These are phyloP conservation scores for Salvelinus alpinus DNA, from an alignment of 2,113 vertebrate genomes.

Conservation along the genomic window DNA sequence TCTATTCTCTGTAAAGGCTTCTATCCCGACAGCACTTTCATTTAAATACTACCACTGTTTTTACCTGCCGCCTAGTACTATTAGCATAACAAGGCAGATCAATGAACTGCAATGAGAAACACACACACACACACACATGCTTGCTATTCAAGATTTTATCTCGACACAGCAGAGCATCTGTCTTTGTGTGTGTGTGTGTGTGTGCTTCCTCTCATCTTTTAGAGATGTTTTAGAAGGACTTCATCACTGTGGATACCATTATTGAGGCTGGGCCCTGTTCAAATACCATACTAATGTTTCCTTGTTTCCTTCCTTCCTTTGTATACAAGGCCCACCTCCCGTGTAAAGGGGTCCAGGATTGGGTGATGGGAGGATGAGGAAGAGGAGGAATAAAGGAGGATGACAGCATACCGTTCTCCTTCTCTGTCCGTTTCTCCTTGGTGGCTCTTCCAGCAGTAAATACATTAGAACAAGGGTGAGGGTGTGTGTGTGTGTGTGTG, in stretches of 20 bases:
- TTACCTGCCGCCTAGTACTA: conserved; percentile 51
- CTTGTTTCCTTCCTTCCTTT: too few species aligned
- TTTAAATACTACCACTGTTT: conserved; percentile 84
- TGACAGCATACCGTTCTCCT: conserved; percentile 57
- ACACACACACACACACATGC: neutral
- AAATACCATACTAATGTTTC: too few species aligned
- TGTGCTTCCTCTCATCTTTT: conserved; percentile 1
- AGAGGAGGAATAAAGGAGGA: conserved; percentile 21
- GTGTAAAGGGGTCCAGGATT: too few species aligned
- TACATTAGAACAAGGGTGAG: conserved; percentile 63
- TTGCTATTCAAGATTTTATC: conserved; percentile 29
- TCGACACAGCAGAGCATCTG: conserved; percentile 7
- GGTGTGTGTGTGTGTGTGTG: conserved; percentile 30
- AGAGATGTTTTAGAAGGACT: conserved; percentile 24
- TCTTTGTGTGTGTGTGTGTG: conserved; percentile 17
- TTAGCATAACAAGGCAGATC: conserved; percentile 77
- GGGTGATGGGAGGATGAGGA: conserved; percentile 15
- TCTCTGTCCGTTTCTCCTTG: conserved; percentile 71
- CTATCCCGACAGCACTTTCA: conserved; percentile 65
- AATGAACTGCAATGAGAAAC: conserved; percentile 68
- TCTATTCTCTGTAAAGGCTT: conserved; percentile 72
- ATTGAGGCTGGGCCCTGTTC: too few species aligned
- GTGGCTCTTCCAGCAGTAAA: conserved; percentile 66
- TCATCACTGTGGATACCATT: neutral
- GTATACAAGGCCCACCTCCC: too few species aligned